Evolutionary conservation across 2,113 vertebrate genomes (phyloP).

Genomic region (Albula glossodonta): DNA sequence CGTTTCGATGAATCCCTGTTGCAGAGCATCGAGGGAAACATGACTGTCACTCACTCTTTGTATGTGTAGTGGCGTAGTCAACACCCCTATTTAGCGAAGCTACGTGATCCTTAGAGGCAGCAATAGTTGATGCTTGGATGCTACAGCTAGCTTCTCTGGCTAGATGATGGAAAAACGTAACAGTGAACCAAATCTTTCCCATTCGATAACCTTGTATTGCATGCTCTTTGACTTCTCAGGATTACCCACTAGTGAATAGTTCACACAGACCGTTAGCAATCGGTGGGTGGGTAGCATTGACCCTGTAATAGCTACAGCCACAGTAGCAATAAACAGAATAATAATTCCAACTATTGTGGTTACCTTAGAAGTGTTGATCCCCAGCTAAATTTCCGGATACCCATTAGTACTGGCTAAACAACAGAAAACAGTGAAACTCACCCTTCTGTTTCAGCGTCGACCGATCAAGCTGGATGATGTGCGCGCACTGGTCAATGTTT

Average conservation of each 20-base stretch:
- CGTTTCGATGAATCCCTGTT: too few relatives aligned
- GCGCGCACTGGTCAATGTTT: conserved; percentile 59
- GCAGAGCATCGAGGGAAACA: too few relatives aligned
- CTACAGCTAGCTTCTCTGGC: background rate
- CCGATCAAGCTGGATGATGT: conserved; percentile 59
- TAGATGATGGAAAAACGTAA: background rate
- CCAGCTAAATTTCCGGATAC: too few relatives aligned
- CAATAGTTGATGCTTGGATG: too few relatives aligned
- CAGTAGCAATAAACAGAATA: background rate
- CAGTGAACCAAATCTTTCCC: background rate
- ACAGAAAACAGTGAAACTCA: conserved; percentile 39
- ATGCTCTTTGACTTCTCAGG: background rate
- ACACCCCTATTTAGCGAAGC: too few relatives aligned
- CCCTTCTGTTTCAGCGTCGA: conserved; percentile 63
- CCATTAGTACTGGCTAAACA: too few relatives aligned
- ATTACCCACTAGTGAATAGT: background rate
- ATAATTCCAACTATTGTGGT: too few relatives aligned
- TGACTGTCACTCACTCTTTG: too few relatives aligned
- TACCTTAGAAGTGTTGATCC: too few relatives aligned
- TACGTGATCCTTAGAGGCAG: too few relatives aligned
- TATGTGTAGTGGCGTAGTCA: too few relatives aligned
- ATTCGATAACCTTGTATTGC: background rate
- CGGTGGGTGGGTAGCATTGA: background rate
- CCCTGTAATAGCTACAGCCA: background rate
- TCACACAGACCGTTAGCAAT: background rate